These are phyloP conservation scores for Ciona savignyi DNA, from an alignment of 23 tunicate species.

Conservation along the genomic window DNA sequence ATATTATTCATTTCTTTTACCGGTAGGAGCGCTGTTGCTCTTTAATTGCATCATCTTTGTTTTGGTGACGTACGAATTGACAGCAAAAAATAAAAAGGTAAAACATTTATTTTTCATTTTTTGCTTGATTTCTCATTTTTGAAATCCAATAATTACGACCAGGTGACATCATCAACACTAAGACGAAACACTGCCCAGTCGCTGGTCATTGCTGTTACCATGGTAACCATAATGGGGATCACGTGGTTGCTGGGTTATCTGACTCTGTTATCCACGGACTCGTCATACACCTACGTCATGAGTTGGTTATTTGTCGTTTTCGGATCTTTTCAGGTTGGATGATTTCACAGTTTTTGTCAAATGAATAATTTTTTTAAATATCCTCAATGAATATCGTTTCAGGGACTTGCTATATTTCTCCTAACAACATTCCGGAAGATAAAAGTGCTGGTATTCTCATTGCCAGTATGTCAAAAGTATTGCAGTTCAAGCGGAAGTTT, in stretches of 20 bases:
- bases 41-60: slow-evolving; percentile 19
- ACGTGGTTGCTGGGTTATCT: slow-evolving; percentile 59
- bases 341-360: too few relatives aligned
- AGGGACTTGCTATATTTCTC: too few relatives aligned
- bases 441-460: too few relatives aligned
- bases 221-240: slow-evolving; percentile 43
- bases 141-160: too few relatives aligned
- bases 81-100: slow-evolving; percentile 42
- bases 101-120: too few relatives aligned
- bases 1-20: slow-evolving; percentile 61
- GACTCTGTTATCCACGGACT: slow-evolving; percentile 58
- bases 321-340: slow-evolving; percentile 40
- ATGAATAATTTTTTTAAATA: too few relatives aligned
- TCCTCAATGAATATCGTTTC: too few relatives aligned
- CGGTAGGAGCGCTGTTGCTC: slow-evolving; percentile 43
- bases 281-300: slow-evolving; percentile 13
- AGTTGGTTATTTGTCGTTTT: slow-evolving; percentile 58
- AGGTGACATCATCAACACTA: slow-evolving; percentile 34
- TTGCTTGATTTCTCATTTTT: slow-evolving; percentile 27
- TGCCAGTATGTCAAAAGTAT: too few relatives aligned
- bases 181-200: slow-evolving; percentile 9
- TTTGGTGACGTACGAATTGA: slow-evolving; percentile 21
- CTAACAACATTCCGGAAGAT: too few relatives aligned
- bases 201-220: slow-evolving; percentile 25
- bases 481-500: too few relatives aligned